phyloP scores from a whole-genome alignment of 1,140 invertebrate species.

The Tetramorium alpestre region DNA sequence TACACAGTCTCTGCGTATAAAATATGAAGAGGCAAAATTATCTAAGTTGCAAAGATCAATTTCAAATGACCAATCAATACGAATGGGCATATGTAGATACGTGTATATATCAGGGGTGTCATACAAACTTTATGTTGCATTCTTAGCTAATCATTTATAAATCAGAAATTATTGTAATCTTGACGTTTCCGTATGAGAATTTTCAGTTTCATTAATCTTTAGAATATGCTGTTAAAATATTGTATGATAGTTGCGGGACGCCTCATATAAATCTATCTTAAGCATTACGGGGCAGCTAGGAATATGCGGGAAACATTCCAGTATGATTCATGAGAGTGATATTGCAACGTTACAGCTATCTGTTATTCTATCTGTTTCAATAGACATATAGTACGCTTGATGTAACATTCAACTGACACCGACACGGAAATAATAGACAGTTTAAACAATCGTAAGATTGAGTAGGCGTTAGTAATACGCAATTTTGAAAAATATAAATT shows the following conservation, averaged over 20 bases:
- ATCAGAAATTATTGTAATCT: background rate
- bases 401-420: slow-evolving; percentile 32
- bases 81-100: no score
- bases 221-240: slow-evolving; percentile 13
- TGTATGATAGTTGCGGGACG: background rate
- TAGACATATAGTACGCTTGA: slow-evolving; percentile 20
- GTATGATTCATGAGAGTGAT: slow-evolving; percentile 63
- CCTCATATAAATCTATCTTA: slow-evolving; percentile 60
- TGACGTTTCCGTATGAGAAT: background rate
- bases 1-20: background rate
- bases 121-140: background rate
- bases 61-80: background rate
- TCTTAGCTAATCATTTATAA: background rate
- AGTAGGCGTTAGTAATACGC: background rate
- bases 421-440: slow-evolving; percentile 14
- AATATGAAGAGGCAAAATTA: background rate
- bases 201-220: slow-evolving; percentile 23
- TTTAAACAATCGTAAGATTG: slow-evolving; percentile 9
- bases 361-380: slow-evolving; percentile 46
- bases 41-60: background rate
- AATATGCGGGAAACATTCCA: slow-evolving; percentile 64
- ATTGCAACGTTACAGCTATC: slow-evolving; percentile 51
- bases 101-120: background rate
- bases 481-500: background rate
- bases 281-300: slow-evolving; percentile 40